Conservation (phyloP, 2,113 vertebrate genomes). For the Piprites chloris region DNA sequence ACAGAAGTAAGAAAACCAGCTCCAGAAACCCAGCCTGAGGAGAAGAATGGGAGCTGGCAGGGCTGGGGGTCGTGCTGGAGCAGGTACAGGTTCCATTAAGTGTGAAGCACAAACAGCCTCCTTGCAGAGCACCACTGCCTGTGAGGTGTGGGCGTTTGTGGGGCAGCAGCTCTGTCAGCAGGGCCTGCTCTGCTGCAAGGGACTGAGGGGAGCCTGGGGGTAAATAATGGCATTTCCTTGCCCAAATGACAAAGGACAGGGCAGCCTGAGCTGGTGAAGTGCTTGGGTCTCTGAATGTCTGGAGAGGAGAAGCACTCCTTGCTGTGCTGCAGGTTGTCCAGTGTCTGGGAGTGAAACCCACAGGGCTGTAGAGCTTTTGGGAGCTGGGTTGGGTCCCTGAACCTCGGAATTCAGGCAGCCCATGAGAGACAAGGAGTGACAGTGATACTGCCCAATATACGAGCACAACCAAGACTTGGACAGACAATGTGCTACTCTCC, state of each 20-base stretch:
- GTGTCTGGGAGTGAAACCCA: neutral
- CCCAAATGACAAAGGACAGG: neutral
- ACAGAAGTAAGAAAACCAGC: neutral
- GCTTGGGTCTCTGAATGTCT: neutral
- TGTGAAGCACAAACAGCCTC: neutral
- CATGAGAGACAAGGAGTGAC: rapidly evolving
- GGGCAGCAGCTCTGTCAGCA: neutral
- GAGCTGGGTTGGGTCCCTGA: neutral
- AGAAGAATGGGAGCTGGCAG: neutral
- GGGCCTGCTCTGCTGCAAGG: neutral
- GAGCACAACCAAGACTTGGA: neutral
- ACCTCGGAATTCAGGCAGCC: neutral
- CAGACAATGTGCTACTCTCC: neutral
- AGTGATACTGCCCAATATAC: neutral
- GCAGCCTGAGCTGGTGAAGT: neutral
- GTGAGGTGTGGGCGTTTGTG: rapidly evolving
- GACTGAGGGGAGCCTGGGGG: no score
- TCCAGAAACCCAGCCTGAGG: neutral
- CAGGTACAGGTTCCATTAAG: neutral
- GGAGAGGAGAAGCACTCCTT: neutral
- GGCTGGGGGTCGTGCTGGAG: neutral
- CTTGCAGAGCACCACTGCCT: neutral
- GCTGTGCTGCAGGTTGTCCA: neutral
- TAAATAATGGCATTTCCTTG: neutral
- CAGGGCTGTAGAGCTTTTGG: neutral